Percentiles rank a stretch among this genome's conserved stretches.
Conservation (phyloP, 2,113 vertebrate genomes). For the Heliornis fulica region DNA sequence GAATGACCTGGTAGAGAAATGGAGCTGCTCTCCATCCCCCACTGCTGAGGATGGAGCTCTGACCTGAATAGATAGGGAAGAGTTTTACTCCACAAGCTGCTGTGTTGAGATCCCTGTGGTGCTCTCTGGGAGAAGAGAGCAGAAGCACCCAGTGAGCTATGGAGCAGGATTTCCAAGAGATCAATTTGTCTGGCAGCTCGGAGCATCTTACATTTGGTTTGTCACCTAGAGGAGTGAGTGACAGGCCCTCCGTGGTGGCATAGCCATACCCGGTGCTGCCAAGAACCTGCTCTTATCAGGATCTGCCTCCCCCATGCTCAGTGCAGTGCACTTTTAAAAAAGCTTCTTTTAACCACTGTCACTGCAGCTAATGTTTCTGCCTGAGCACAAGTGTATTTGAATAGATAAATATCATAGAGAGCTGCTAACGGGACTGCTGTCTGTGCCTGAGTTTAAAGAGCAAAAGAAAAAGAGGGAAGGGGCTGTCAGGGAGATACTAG, state of each 20-base stretch:
- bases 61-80: rapidly evolving
- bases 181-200: neutral
- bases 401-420: constrained; percentile 57
- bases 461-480: neutral
- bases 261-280: neutral
- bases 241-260: neutral
- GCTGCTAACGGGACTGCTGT: neutral
- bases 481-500: neutral
- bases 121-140: neutral
- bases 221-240: neutral
- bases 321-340: neutral
- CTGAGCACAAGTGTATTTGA: constrained; percentile 42
- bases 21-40: neutral
- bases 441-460: neutral
- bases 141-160: neutral
- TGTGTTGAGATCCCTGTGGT: rapidly evolving
- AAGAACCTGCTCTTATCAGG: neutral
- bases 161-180: neutral
- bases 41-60: neutral
- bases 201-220: neutral
- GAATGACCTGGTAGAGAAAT: neutral
- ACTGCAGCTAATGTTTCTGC: constrained; percentile 27
- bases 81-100: neutral
- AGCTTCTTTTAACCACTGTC: constrained; percentile 34
- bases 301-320: neutral